These are phyloP conservation scores for Orchesella flavescens DNA, from an alignment of 2,888 invertebrate genomes.

Conservation along the genomic window DNA sequence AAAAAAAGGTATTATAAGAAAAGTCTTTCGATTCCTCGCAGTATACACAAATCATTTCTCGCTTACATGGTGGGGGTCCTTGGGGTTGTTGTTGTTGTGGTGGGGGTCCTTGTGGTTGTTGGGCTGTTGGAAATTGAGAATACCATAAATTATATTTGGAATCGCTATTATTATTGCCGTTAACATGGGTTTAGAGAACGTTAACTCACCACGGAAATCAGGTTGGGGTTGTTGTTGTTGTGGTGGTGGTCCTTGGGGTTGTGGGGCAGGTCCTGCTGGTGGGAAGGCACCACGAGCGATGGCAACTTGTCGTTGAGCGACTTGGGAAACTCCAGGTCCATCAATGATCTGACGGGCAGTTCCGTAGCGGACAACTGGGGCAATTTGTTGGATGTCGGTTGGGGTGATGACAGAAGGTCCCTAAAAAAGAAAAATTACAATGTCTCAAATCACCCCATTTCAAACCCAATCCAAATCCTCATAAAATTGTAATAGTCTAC, in stretches of 20 bases:
- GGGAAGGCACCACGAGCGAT: constrained; percentile 70
- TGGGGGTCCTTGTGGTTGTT: constrained; percentile 54
- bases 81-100: constrained; percentile 27
- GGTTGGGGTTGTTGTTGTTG: constrained; percentile 62
- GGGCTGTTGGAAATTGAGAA: constrained; percentile 16
- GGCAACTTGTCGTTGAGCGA: constrained; percentile 66
- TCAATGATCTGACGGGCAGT: constrained; percentile 70
- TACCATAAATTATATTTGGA: no score
- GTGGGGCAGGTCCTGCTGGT: constrained; percentile 55
- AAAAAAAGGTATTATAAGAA: not conserved
- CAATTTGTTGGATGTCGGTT: constrained; percentile 68
- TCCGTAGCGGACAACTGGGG: constrained; percentile 72
- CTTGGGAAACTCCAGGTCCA: constrained; percentile 68
- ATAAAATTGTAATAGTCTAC: not conserved
- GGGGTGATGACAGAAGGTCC: constrained; percentile 75
- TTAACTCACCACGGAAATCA: not conserved
- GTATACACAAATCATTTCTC: no score
- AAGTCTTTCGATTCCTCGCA: no score
- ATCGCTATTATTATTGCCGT: no score
- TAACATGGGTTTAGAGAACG: no score
- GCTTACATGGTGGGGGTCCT: constrained; percentile 14
- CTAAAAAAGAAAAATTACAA: constrained; percentile 41
- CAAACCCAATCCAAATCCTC: not conserved
- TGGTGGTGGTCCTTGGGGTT: constrained; percentile 56
- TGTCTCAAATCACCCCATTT: constrained; percentile 23